Evolutionary conservation across 53 echinoderm and acorn worm genomes (phyloP), one percentile per base, ranked within the genome.

Genomic region (Mesocentrotus franciscanus): DNA sequence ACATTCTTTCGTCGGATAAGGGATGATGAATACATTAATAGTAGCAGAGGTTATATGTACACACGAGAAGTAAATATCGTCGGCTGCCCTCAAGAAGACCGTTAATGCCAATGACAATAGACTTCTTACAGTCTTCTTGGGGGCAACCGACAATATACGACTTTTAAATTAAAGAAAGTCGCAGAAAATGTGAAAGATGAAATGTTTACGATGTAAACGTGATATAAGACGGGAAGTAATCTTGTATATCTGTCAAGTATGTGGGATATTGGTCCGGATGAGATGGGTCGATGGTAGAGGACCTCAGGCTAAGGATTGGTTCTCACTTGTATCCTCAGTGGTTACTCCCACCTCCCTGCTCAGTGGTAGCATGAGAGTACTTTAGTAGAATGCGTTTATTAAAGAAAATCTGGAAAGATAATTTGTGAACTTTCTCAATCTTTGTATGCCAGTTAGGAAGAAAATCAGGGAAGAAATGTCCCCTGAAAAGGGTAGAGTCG

Each of bases 211-310:
- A 81, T 42, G 36, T 39, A 81, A 81, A 36, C 81, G 42, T 39
- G 81, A 42, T 81, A 36, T 39, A 81, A 4, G 81, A 81, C 5
- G 20, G 81, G 81, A 81, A 22, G 3, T 39, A 8, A 81, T 39
- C 81, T 33, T 42, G 33, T 78, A 81, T 39, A 81, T 81, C 81
- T 81, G 81, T 81, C 81, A 81, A 20, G 42, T 81, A 13, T 39
- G 81, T 6, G 20, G 42, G 81, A 39, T 33, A 9, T 81, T 81
- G 36, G 81, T 11, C 81, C 81, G 42, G 81, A 81, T 39, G 42
- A 81, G 17, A 36, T 81, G 36, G 81, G 33, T 36, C 20, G 42
- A 36, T 81, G 11, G 74, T 0, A 30, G 74, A 32, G 30, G 10
- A 32, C 29, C 74, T 12, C 74, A 18, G 32, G 74, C 42, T 76